phyloP scores from a whole-genome alignment of 1,140 invertebrate genomes.

The Trypoxylus dichotomus region DNA sequence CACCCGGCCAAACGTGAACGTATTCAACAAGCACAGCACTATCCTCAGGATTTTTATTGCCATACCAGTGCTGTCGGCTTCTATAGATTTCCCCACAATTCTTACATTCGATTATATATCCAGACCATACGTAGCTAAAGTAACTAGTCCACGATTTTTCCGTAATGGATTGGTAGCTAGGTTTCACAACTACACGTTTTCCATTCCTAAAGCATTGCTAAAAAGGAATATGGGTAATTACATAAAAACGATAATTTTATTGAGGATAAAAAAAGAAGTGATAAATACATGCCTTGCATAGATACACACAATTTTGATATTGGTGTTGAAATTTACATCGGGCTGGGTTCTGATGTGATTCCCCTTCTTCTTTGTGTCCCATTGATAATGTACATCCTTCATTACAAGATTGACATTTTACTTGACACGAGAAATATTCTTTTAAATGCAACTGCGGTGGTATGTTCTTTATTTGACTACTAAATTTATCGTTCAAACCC shows the following conservation, averaged over 20 bases:
- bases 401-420: constrained; percentile 73
- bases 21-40: constrained; percentile 64
- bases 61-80: constrained; percentile 83
- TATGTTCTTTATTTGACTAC: constrained; percentile 66
- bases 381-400: constrained; percentile 72
- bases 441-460: constrained; percentile 72
- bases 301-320: constrained; percentile 75
- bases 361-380: constrained; percentile 74
- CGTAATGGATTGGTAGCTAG: constrained; percentile 61
- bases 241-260: no score
- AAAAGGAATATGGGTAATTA: no score
- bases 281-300: constrained; percentile 62
- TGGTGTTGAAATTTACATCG: constrained; percentile 75
- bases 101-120: constrained; percentile 79
- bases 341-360: constrained; percentile 60
- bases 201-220: constrained; percentile 62
- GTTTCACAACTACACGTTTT: constrained; percentile 64
- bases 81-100: constrained; percentile 82
- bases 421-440: constrained; percentile 78
- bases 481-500: constrained; percentile 78
- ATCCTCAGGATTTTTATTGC: constrained; percentile 76
- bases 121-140: constrained; percentile 79
- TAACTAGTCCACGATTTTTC: constrained; percentile 73
- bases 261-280: no score
- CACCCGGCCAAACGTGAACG: constrained; percentile 79